Conservation (phyloP, 2,113 vertebrate species). For the Uropsilus gracilis region DNA sequence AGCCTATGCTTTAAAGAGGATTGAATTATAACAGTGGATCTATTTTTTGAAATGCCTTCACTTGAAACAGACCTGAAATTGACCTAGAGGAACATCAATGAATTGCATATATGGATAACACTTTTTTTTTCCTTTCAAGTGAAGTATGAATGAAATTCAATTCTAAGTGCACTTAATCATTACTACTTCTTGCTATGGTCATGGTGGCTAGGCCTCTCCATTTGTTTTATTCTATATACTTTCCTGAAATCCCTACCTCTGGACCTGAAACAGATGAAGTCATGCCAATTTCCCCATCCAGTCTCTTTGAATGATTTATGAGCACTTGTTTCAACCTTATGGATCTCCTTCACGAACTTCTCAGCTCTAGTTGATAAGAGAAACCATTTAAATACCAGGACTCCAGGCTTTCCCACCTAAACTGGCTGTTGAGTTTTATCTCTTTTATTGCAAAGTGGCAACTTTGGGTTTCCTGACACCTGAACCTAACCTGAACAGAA, state of each 20-base stretch:
- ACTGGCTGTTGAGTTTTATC: neutral
- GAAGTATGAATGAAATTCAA: slow-evolving; percentile 19
- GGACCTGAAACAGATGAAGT: neutral
- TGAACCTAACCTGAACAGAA: neutral
- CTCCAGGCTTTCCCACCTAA: neutral
- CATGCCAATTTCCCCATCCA: neutral
- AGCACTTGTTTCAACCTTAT: neutral
- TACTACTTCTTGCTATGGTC: neutral
- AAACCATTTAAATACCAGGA: neutral
- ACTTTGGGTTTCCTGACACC: neutral
- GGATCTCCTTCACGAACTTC: neutral
- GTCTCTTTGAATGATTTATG: neutral
- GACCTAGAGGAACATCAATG: neutral
- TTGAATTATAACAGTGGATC: slow-evolving; percentile 3
- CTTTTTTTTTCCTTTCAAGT: slow-evolving; percentile 25
- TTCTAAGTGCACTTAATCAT: neutral
- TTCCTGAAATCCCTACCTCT: neutral
- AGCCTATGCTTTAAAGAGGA: neutral
- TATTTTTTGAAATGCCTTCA: slow-evolving; percentile 41
- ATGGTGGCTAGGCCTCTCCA: neutral
- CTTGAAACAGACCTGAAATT: slow-evolving; percentile 36
- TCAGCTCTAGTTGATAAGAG: neutral
- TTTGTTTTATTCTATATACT: neutral
- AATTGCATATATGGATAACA: neutral
- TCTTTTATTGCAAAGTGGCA: neutral